phyloP scores from a whole-genome alignment of 2,113 vertebrate genomes.

The Alethe castanea region DNA sequence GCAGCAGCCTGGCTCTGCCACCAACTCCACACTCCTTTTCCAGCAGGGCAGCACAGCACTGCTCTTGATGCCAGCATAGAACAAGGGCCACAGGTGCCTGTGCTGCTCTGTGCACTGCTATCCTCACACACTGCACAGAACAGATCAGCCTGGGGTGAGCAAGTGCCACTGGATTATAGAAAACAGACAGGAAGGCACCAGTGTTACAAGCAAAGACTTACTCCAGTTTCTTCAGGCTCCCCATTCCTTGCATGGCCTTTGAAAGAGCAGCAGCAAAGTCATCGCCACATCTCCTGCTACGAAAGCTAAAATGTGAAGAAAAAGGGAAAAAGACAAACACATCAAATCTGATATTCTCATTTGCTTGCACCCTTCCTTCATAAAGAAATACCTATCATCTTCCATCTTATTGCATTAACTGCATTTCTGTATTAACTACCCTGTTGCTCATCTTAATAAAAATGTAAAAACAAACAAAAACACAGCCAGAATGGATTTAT shows the following conservation, averaged over 20 bases:
- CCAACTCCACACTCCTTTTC: background rate
- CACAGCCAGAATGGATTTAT: background rate
- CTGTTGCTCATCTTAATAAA: background rate
- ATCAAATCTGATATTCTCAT: background rate
- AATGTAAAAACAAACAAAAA: background rate
- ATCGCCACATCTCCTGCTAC: conserved; percentile 81
- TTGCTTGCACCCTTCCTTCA: background rate
- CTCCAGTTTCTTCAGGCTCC: conserved; percentile 78
- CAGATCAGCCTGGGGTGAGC: background rate
- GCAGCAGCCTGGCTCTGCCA: background rate
- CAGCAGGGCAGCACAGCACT: background rate
- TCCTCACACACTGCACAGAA: background rate
- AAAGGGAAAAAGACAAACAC: background rate
- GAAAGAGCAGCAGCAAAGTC: conserved; percentile 85
- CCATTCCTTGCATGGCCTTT: conserved; percentile 72
- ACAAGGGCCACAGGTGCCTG: rapidly evolving
- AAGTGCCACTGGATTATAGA: background rate
- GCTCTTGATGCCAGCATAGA: background rate
- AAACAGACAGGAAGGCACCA: no score
- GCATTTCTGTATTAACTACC: background rate
- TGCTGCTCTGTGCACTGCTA: background rate
- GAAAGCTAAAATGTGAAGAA: conserved; percentile 76
- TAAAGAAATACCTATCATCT: background rate
- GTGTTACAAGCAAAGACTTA: conserved; percentile 65
- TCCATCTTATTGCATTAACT: background rate